phyloP scores from a whole-genome alignment of 30 jellyfish, hydroid and myxozoan genomes.

The Rhopilema esculentum region DNA sequence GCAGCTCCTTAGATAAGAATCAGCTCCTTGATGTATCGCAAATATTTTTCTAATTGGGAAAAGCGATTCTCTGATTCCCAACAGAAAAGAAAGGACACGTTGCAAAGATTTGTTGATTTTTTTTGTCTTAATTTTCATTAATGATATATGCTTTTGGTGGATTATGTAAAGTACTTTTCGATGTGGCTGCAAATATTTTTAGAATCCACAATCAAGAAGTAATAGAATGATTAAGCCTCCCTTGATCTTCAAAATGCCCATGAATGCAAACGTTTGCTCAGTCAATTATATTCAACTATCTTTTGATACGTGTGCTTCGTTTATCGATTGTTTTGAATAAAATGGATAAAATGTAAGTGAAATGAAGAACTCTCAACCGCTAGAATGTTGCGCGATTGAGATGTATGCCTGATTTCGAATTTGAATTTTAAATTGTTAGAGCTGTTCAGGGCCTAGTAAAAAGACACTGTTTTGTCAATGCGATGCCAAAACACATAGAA shows the following conservation, averaged over 20 bases:
- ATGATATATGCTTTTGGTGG: background rate
- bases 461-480: no score
- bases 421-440: no score
- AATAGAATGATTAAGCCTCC: background rate
- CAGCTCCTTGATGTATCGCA: background rate
- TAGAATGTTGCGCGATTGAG: no score
- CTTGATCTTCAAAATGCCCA: background rate
- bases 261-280: no score
- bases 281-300: no score
- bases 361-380: no score
- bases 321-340: no score
- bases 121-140: background rate
- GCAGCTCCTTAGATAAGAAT: slow-evolving; percentile 9
- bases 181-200: background rate
- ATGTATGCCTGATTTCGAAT: no score
- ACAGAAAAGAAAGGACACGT: background rate
- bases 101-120: background rate
- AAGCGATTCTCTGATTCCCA: background rate
- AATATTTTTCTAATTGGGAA: background rate
- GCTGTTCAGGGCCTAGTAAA: no score
- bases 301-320: no score
- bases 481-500: no score
- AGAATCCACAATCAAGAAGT: background rate
- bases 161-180: background rate
- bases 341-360: no score